Conservation (phyloP, 2,797 vertebrate species). For the Enteromius trimaculatus region DNA sequence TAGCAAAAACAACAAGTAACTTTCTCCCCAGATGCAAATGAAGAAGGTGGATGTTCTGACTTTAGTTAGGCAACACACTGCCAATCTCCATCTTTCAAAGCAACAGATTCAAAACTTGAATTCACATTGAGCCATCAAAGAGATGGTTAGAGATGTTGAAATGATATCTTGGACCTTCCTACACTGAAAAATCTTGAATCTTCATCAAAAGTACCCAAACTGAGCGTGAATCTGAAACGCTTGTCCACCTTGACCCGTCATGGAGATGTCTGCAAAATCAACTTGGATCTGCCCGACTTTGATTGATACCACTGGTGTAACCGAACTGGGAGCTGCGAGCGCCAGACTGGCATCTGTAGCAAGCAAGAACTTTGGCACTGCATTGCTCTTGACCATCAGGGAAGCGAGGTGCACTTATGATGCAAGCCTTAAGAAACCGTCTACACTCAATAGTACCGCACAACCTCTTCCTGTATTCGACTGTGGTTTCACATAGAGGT, state of each 20-base stretch:
- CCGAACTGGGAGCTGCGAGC: slow-evolving; percentile 15
- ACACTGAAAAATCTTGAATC: not conserved
- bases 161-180: not conserved
- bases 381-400: slow-evolving; percentile 74
- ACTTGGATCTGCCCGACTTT: not conserved
- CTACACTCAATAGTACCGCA: slow-evolving; percentile 60
- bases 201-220: slow-evolving; percentile 14
- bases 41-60: not conserved
- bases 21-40: slow-evolving; percentile 7
- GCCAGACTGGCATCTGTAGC: slow-evolving; percentile 27
- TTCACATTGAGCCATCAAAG: not conserved
- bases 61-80: not conserved
- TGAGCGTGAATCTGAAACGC: not conserved
- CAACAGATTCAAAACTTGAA: slow-evolving; percentile 22
- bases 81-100: not conserved
- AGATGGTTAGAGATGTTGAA: not conserved
- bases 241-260: not conserved
- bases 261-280: slow-evolving; percentile 7
- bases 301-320: not conserved
- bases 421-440: slow-evolving; percentile 78
- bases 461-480: slow-evolving; percentile 42
- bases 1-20: slow-evolving; percentile 47
- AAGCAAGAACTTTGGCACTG: slow-evolving; percentile 66
- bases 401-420: slow-evolving; percentile 72
- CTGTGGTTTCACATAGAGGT: slow-evolving; percentile 17